Evolutionary conservation across 1,140 invertebrate genomes (phyloP).

Genomic region (Coelopa frigida): DNA sequence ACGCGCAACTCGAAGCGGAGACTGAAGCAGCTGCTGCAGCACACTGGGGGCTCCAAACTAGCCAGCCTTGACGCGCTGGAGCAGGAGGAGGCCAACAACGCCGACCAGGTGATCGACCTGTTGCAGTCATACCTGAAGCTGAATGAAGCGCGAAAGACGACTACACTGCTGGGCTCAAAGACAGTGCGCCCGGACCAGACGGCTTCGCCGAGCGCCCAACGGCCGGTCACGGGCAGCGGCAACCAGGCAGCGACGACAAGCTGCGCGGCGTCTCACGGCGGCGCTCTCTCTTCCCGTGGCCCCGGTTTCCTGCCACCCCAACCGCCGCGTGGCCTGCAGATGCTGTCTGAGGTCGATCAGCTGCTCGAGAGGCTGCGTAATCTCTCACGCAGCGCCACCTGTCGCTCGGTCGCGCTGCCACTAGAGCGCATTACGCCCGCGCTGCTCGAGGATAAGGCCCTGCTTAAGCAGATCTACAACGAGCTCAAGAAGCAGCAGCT

Average conservation of each 20-base stretch:
- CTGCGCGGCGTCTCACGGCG: background rate
- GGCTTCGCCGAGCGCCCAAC: constrained; percentile 27
- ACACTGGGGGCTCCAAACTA: constrained; percentile 49
- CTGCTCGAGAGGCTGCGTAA: constrained; percentile 12
- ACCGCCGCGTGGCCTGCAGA: background rate
- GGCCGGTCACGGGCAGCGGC: constrained; percentile 12
- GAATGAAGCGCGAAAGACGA: constrained; percentile 26
- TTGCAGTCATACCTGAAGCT: constrained; percentile 32
- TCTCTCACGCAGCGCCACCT: constrained; percentile 12
- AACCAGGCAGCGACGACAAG: background rate
- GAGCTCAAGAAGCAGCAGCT: constrained; percentile 36
- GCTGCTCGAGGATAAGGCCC: constrained; percentile 28
- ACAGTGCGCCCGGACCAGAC: constrained; percentile 36
- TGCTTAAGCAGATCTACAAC: constrained; percentile 34
- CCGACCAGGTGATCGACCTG: constrained; percentile 25
- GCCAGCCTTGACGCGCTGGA: constrained; percentile 38
- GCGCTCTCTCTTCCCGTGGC: background rate
- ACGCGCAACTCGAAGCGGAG: constrained; percentile 50
- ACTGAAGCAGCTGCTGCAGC: constrained; percentile 46
- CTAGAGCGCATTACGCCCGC: constrained; percentile 15
- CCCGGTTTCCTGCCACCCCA: background rate
- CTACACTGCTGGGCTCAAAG: constrained; percentile 27
- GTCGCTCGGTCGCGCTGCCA: constrained; percentile 7
- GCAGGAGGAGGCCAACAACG: constrained; percentile 15
- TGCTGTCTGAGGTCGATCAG: constrained; percentile 4